A percentile compares a stretch with the other conserved stretches of the same genome.
Evolutionary conservation across 1,140 invertebrate genomes (phyloP).

Genomic region (Dufourea novaeangliae): DNA sequence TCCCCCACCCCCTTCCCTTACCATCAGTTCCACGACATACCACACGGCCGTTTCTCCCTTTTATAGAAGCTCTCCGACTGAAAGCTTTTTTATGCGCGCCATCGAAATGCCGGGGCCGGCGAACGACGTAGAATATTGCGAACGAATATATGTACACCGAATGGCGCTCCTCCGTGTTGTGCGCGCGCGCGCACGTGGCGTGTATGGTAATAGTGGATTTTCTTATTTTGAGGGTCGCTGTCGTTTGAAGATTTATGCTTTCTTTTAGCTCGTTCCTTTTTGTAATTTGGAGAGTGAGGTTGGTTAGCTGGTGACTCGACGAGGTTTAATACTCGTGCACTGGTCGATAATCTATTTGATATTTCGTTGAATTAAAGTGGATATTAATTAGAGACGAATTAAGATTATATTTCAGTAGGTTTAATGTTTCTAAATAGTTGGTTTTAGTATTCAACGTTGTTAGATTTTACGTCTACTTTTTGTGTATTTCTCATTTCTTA

Average conservation of each 20-base stretch:
- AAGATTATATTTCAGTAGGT: no score
- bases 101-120: slow-evolving; percentile 1
- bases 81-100: slow-evolving; percentile 31
- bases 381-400: no score
- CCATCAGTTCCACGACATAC: slow-evolving; percentile 15
- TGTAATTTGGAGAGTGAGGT: not conserved
- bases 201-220: not conserved
- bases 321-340: no score
- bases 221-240: not conserved
- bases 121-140: slow-evolving; percentile 27
- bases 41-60: slow-evolving; percentile 10
- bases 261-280: not conserved
- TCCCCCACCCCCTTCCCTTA: no score
- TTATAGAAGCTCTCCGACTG: slow-evolving; percentile 24
- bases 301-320: no score
- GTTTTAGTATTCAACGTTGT: no score
- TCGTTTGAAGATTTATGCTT: not conserved
- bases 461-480: no score
- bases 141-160: not conserved
- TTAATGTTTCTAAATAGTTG: no score
- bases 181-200: not conserved
- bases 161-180: not conserved
- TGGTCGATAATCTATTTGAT: no score
- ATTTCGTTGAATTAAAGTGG: no score
- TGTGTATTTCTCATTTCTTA: no score